phyloP scores from a whole-genome alignment of 2,113 vertebrate species.

The Numenius arquata region DNA sequence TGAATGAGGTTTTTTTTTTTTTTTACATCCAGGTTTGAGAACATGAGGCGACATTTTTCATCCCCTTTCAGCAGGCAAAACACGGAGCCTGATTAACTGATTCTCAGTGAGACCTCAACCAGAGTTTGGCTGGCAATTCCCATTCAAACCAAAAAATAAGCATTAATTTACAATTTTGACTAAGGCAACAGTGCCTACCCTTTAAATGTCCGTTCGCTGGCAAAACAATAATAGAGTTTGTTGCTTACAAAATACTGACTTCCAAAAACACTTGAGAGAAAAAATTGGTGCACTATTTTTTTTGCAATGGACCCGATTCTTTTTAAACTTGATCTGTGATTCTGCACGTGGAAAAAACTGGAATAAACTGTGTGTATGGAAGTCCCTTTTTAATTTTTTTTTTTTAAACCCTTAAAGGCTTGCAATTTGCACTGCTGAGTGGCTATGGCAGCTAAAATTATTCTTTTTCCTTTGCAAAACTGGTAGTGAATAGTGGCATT shows the following conservation, averaged over 20 bases:
- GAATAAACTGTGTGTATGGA: background rate
- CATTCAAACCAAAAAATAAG: background rate
- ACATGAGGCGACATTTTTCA: constrained; percentile 27
- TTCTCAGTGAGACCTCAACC: background rate
- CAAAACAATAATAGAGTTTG: background rate
- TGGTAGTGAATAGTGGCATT: background rate
- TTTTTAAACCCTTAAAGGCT: background rate
- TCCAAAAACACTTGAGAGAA: background rate
- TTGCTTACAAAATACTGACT: background rate
- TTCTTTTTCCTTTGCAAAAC: background rate
- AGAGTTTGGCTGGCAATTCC: background rate
- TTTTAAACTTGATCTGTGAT: background rate
- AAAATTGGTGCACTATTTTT: background rate
- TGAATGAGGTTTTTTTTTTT: background rate
- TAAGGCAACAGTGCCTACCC: background rate
- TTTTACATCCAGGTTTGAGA: constrained; percentile 41
- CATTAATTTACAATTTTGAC: background rate
- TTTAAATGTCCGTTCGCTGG: background rate
- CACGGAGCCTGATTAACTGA: background rate
- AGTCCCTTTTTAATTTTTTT: no score
- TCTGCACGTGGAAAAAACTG: background rate
- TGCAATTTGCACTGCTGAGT: rapidly evolving
- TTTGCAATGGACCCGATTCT: background rate
- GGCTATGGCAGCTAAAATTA: background rate
- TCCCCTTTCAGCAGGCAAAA: constrained; percentile 37